Evolutionary conservation across 1,140 invertebrate genomes (phyloP).

Genomic region (Rhyzopertha dominica): DNA sequence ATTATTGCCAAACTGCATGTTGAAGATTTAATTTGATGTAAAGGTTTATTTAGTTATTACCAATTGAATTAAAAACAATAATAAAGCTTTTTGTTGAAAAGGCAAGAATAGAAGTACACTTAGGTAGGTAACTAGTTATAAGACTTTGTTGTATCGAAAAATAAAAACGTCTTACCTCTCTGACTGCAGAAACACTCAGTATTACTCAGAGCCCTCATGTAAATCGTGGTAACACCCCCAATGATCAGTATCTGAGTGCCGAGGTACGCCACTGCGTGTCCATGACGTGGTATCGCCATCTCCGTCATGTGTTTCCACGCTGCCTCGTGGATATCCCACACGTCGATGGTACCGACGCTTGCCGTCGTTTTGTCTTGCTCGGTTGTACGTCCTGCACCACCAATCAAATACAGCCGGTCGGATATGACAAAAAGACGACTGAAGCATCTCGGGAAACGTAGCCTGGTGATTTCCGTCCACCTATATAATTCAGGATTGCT

Average conservation of each 20-base stretch:
- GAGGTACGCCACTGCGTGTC: conserved; percentile 55
- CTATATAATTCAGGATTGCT: conserved; percentile 40
- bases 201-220: conserved; percentile 55
- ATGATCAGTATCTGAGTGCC: conserved; percentile 57
- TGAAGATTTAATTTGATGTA: too few species aligned
- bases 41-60: too few species aligned
- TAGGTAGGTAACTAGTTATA: background rate
- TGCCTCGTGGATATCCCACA: conserved; percentile 51
- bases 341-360: conserved; percentile 54
- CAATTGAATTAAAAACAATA: background rate
- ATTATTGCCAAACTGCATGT: too few species aligned
- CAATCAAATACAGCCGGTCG: conserved; percentile 54
- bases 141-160: too few species aligned
- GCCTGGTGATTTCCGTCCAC: conserved; percentile 51
- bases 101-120: too few species aligned
- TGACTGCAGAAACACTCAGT: conserved; percentile 57
- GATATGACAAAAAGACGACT: conserved; percentile 52
- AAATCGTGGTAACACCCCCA: conserved; percentile 56
- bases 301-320: conserved; percentile 52
- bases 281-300: conserved; percentile 56
- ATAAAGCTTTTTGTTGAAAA: background rate
- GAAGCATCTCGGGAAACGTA: conserved; percentile 51
- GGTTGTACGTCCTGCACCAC: conserved; percentile 51
- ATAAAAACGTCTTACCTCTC: conserved; percentile 42
- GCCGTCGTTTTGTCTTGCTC: conserved; percentile 51